Evolutionary conservation across 2,888 invertebrate genomes (phyloP).

Genomic region (Papilio demoleus): DNA sequence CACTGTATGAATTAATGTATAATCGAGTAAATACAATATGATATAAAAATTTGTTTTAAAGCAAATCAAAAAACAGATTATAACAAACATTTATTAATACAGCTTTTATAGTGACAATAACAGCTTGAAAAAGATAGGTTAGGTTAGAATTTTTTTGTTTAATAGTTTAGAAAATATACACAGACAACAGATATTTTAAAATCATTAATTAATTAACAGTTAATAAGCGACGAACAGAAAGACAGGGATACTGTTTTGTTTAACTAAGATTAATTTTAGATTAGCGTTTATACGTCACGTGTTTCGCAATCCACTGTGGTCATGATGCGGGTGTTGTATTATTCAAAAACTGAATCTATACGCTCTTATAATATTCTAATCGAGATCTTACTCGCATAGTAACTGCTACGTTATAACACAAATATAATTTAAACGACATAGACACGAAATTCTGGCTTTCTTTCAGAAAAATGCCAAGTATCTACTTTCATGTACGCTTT

Average conservation of each 20-base stretch:
- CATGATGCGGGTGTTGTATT: slow-evolving; percentile 57
- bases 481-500: too few species aligned
- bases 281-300: slow-evolving; percentile 63
- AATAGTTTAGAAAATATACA: not conserved
- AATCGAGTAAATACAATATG: too few species aligned
- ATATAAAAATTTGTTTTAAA: too few species aligned
- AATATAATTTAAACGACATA: not conserved
- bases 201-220: slow-evolving; percentile 45
- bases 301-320: slow-evolving; percentile 58
- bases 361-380: slow-evolving; percentile 40
- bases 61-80: too few species aligned
- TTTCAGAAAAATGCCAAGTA: not conserved
- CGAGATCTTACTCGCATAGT: not conserved
- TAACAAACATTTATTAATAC: too few species aligned
- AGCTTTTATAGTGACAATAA: too few species aligned
- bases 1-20: not conserved
- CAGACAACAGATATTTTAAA: not conserved
- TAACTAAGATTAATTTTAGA: slow-evolving; percentile 82
- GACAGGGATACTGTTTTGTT: too few species aligned
- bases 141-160: not conserved
- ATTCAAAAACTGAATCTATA: slow-evolving; percentile 55
- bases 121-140: too few species aligned
- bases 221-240: slow-evolving; percentile 38
- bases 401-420: not conserved
- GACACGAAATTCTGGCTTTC: too few species aligned